These are phyloP conservation scores for Chelidonichthys spinosus DNA, from an alignment of 2,797 vertebrate genomes.

Conservation along the genomic window DNA sequence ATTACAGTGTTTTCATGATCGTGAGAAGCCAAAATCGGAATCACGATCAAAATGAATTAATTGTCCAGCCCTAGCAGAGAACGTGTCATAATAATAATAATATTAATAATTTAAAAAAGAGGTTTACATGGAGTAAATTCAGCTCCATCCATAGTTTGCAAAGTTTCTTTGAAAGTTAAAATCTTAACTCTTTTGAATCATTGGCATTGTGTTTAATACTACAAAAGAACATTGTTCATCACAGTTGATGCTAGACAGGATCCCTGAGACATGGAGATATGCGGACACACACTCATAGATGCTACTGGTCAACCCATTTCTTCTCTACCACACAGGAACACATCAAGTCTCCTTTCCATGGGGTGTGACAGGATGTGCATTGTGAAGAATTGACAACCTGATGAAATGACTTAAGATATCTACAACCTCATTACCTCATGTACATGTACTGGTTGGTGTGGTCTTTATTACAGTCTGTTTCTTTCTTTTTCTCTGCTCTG, in stretches of 20 bases:
- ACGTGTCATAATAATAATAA: not conserved
- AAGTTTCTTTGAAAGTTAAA: not conserved
- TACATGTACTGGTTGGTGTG: slow-evolving; percentile 2
- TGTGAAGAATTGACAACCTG: not conserved
- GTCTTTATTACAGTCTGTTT: slow-evolving; percentile 22
- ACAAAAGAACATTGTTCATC: not conserved
- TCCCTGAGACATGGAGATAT: not conserved
- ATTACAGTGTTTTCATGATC: too few species aligned
- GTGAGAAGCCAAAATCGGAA: too few species aligned
- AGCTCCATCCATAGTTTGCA: not conserved
- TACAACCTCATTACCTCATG: not conserved
- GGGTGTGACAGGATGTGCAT: not conserved
- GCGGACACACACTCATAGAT: not conserved
- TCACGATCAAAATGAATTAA: too few species aligned
- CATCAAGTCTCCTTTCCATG: not conserved
- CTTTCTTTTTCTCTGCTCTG: slow-evolving; percentile 12
- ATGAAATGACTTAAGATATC: not conserved
- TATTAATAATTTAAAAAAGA: not conserved
- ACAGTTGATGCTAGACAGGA: not conserved
- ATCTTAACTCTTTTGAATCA: not conserved
- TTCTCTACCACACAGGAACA: not conserved
- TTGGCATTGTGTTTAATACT: slow-evolving; percentile 1
- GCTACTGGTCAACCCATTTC: not conserved
- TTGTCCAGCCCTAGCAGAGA: too few species aligned
- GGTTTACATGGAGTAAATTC: not conserved